These are phyloP conservation scores for Malacosoma neustria DNA, from an alignment of 2,888 invertebrate genomes.

Conservation along the genomic window DNA sequence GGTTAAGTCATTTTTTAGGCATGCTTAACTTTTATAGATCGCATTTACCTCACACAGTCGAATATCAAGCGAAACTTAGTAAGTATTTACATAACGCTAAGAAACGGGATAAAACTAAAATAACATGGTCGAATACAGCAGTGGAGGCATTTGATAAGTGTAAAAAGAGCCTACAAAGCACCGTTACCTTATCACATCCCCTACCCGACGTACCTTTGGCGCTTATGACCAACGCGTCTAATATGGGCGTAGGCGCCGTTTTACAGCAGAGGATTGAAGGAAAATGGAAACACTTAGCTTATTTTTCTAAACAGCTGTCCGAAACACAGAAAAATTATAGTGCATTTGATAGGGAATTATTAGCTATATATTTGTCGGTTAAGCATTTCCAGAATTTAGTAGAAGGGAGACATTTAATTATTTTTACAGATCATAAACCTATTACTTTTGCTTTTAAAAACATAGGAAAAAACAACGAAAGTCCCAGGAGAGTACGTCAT, in stretches of 20 bases:
- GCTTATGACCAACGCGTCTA: slow-evolving; percentile 1
- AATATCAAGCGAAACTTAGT: neutral
- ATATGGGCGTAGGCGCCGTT: neutral
- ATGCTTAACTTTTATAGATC: slow-evolving; percentile 13
- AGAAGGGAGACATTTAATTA: neutral
- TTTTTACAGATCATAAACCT: slow-evolving; percentile 2
- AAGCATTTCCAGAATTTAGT: neutral
- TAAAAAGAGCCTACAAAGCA: neutral
- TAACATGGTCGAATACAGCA: neutral
- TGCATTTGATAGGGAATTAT: slow-evolving; percentile 2
- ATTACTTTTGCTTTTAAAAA: slow-evolving; percentile 9
- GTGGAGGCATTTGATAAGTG: neutral
- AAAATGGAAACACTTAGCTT: slow-evolving; percentile 1
- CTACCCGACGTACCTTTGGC: neutral
- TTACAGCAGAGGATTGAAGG: slow-evolving; percentile 1
- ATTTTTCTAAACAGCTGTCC: slow-evolving; percentile 1
- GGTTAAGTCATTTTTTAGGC: slow-evolving; percentile 11
- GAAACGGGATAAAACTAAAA: neutral
- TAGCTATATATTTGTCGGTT: slow-evolving; percentile 1
- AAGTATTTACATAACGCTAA: neutral
- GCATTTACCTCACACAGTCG: slow-evolving; percentile 5
- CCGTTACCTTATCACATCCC: neutral
- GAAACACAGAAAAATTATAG: slow-evolving; percentile 2
- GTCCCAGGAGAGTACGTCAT: neutral
- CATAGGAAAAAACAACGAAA: neutral